Evolutionary conservation across 2,888 invertebrate genomes (phyloP), one percentile per base, ranked within the genome.

Genomic region (Aphodius granarius): DNA sequence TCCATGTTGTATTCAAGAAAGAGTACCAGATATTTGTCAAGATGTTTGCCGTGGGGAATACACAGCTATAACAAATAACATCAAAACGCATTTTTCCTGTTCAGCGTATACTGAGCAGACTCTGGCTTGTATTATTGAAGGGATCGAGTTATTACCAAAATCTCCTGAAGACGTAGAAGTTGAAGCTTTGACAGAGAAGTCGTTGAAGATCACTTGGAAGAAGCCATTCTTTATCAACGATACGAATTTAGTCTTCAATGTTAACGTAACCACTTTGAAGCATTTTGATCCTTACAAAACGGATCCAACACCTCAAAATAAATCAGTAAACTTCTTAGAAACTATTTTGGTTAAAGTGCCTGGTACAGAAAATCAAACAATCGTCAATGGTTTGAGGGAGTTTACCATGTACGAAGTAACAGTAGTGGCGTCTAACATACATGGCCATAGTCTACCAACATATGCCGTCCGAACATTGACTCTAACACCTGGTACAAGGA

Each of bases 11-110:
- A 91, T 94, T 19, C 92, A 92, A 80, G 94, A 95, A 84, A 90
- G 92, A 75, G 94, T 95, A 18, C 95, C 95, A 0, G 94, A 95
- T 85, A 92, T 95, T 80, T 95, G 95, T 84, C 95, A 94, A 83
- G 95, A 95, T 80, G 94, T 95, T 79, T 95, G 95, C 84, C 89
- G 94, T 0, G 95, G 95, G 21, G 94, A 95, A 85, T 95, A 95
- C 86, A 94, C 94, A 0, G 92, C 94, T 0, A 95, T 95, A 78
- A 94, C 94, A 0, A 94, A 95, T 84, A 93, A 93, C 82, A 92
- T 95, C 76, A 93, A 94, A 86, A 94, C 95, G 0, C 94, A 95
- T 82, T 94, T 95, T 85, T 94, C 94, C 2, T 95, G 95, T 84
- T 93, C 95, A 0, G 91, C 94, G 0, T 94, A 95, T 82, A 95